These are phyloP conservation scores for Melanostigma gelatinosum DNA, from an alignment of 2,113 vertebrate genomes.

Conservation along the genomic window DNA sequence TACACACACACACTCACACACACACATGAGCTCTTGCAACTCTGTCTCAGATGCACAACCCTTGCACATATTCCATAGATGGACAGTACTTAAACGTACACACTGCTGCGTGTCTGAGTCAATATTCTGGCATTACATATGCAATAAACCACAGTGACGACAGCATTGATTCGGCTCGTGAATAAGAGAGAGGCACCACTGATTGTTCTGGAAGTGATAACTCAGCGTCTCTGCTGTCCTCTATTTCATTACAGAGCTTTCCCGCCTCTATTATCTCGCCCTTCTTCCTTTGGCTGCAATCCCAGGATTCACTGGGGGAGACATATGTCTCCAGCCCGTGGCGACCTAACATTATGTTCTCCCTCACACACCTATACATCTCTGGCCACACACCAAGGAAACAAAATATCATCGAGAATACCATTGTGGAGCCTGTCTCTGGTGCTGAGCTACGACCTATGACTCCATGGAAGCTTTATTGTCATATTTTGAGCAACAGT, in stretches of 20 bases:
- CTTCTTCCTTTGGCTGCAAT: constrained; percentile 64
- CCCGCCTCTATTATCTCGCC: constrained; percentile 65
- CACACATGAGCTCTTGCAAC: background rate
- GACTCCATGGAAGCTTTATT: background rate
- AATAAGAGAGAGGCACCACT: constrained; percentile 65
- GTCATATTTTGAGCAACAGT: constrained; percentile 15
- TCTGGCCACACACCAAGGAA: constrained; percentile 43
- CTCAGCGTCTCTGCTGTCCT: constrained; percentile 65
- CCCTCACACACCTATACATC: constrained; percentile 57
- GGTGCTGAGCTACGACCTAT: constrained; percentile 25
- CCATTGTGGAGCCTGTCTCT: constrained; percentile 10
- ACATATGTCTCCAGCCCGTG: constrained; percentile 70
- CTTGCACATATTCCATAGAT: constrained; percentile 20
- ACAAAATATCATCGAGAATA: constrained; percentile 39
- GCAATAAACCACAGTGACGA: constrained; percentile 68
- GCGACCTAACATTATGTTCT: constrained; percentile 68
- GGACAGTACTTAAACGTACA: constrained; percentile 8
- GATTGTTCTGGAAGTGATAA: constrained; percentile 74
- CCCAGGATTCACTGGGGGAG: constrained; percentile 69
- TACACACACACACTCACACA: constrained; percentile 12
- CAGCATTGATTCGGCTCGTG: constrained; percentile 71
- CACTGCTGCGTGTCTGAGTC: constrained; percentile 60
- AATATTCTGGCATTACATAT: constrained; percentile 65
- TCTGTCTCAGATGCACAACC: constrained; percentile 6
- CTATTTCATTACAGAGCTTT: constrained; percentile 66